Base-by-base conservation (phyloP, 2,113 vertebrate genomes). In the Craseonycteris thonglongyai region DNA sequence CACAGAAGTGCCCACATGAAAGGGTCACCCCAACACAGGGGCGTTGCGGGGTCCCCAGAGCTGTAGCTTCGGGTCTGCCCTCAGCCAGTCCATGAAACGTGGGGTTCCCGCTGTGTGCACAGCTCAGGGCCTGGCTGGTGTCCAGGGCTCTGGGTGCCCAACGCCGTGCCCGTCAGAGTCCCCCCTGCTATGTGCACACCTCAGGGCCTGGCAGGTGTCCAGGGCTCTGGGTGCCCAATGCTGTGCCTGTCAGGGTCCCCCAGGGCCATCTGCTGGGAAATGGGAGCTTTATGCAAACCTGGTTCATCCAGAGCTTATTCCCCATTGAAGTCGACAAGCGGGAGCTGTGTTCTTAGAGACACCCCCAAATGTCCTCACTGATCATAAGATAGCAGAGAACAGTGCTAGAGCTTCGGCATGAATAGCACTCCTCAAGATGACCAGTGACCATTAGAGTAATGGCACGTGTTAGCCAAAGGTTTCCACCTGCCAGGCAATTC, bases 231-330 rank as follows among this genome's bases (percentile, higher is more conserved):
- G 28, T 11, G 0, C 49, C 96, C 93, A 97, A 76, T 65, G 74
- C 30, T 18, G 0, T 26, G 92, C 87, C 95, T 94, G 59, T 94
- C 14, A 61, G 75, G 88, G 40, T 74, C 90, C 96, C 96, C 91
- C 95, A 93, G 91, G 66, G 58, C 95, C 93, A 12, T 96, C 94
- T 94, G 96, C 91, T 95, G 87, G 76, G 86, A 78, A 96, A 88
- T 97, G 93, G 97, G 94, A 96, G 95, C 94, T 95, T 94, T 95
- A 97, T 97, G 96, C 96, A 97, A 87, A 97, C 86, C 94, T 86
- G 84, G 83, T 97, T 97, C 94, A 89, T 88, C 81, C 83, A 94
- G 79, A 90, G 89, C 90, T 96, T 87, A 90, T 92, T 97, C 95
- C 96, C 81, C 90, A 97, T 97, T 97, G 95, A 97, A n/a, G 95